Evolutionary conservation across 2,113 vertebrate genomes (phyloP), one percentile per base, ranked within the genome.

Genomic region (Trematocara unimaculatum): DNA sequence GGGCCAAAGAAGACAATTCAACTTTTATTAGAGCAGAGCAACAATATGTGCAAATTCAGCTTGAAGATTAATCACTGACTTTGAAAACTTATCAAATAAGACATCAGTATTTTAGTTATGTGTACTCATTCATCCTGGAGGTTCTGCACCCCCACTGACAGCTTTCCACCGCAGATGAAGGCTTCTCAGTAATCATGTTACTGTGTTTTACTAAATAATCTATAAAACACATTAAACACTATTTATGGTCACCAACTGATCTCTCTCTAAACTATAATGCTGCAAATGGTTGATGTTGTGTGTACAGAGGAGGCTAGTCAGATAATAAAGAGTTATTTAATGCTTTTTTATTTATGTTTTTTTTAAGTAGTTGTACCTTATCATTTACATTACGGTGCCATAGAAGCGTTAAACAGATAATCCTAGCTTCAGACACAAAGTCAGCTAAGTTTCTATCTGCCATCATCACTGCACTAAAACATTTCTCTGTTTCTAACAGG

Each of bases 261-360:
- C 29, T 13, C 42, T 49, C 12, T 64, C 5, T 49, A 35, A 45
- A 45, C 17, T 31, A 26, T 29, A 26, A 38, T 54, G 11, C n/a
- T 60, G 38, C 11, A 60, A 51, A 51, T 26, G 40, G 12, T 14
- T 17, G 33, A 60, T 81, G 7, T 4, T 60, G 55, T 82, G 17
- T 81, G 26, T 45, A 12, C 3, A 2, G 38, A 12, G 17, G 35
- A 64, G 5, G 3, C n/a, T 49, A 31, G 47, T 67, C 8, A 62
- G 58, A 18, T 6, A 62, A 62, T 33, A 62, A 62, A 62, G 31
- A 6, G 8, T 62, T 62, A 33, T 62, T 15, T 31, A 17, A 31
- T 58, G 26, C 56, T 18, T 62, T 33, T 33, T 33, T 2, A 1
- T 33, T 10, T 3, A 0, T 29, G 26, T 11, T 11, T 33, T 1